Conservation (phyloP, 2,888 invertebrate species). For the Lysandra coridon region DNA sequence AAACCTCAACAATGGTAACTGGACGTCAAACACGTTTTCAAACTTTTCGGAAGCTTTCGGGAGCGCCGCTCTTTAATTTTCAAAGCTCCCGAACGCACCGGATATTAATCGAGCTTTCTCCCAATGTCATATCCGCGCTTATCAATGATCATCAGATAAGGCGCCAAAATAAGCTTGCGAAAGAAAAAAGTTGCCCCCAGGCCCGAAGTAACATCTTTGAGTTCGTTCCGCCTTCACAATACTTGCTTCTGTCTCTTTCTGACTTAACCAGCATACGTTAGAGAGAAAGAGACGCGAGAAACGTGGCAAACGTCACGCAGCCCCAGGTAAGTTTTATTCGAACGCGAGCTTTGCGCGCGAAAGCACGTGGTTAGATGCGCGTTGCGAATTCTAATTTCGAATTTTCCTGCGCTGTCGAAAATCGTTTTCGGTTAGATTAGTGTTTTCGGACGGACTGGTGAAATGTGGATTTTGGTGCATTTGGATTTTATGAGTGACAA, state of each 20-base stretch:
- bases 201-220: constrained; percentile 56
- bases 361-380: constrained; percentile 64
- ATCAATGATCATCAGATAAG: constrained; percentile 62
- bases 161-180: constrained; percentile 65
- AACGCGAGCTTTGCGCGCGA: constrained; percentile 75
- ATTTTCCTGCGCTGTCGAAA: constrained; percentile 39
- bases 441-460: constrained; percentile 43
- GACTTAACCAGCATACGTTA: constrained; percentile 32
- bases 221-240: constrained; percentile 64
- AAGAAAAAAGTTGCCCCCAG: constrained; percentile 57
- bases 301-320: constrained; percentile 63
- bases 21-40: no score
- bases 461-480: constrained; percentile 52
- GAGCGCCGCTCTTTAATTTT: not conserved
- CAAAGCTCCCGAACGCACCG: not conserved
- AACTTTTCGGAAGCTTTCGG: not conserved
- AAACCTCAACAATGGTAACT: no score
- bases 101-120: constrained; percentile 22
- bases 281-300: constrained; percentile 51
- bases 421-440: constrained; percentile 34
- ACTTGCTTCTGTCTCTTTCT: constrained; percentile 48
- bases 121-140: constrained; percentile 40
- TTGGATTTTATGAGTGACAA: constrained; percentile 57
- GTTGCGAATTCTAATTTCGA: constrained; percentile 52
- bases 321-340: constrained; percentile 75